These are phyloP conservation scores for Tapirus terrestris DNA, from an alignment of 2,113 vertebrate species.

Conservation along the genomic window DNA sequence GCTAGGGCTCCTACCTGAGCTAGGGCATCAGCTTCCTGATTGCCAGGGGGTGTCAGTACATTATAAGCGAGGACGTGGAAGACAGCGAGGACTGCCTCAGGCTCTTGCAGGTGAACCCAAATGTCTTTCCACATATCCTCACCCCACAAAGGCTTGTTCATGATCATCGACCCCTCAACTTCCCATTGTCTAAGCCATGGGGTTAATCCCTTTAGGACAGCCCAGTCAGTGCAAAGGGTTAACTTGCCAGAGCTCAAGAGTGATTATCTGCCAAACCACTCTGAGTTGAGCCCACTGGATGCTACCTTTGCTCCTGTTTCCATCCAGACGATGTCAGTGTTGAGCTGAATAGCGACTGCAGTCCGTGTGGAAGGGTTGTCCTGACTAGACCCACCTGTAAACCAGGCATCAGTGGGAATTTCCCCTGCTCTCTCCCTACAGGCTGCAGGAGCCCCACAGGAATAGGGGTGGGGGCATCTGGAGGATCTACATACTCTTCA, in stretches of 20 bases:
- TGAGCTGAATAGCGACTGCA: background rate
- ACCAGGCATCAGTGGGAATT: background rate
- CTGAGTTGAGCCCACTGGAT: background rate
- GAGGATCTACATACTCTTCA: background rate
- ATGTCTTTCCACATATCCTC: background rate
- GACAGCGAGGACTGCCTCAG: background rate
- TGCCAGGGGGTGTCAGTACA: background rate
- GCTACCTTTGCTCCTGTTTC: background rate
- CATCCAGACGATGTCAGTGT: background rate
- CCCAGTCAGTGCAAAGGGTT: no score
- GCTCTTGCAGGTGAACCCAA: background rate
- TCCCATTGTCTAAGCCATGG: no score
- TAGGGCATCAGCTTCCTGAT: background rate
- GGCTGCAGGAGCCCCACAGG: background rate
- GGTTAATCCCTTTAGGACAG: no score
- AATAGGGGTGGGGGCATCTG: background rate
- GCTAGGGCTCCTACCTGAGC: background rate
- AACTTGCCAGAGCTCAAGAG: no score
- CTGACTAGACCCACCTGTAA: background rate
- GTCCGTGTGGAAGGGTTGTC: background rate
- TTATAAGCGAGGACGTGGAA: background rate
- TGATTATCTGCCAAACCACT: background rate
- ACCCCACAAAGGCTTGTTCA: no score
- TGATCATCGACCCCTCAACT: no score
- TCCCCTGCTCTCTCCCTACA: background rate